Evolutionary conservation across 2,113 vertebrate species (phyloP), one percentile per base, ranked within the genome.

Genomic region (Nibea albiflora): DNA sequence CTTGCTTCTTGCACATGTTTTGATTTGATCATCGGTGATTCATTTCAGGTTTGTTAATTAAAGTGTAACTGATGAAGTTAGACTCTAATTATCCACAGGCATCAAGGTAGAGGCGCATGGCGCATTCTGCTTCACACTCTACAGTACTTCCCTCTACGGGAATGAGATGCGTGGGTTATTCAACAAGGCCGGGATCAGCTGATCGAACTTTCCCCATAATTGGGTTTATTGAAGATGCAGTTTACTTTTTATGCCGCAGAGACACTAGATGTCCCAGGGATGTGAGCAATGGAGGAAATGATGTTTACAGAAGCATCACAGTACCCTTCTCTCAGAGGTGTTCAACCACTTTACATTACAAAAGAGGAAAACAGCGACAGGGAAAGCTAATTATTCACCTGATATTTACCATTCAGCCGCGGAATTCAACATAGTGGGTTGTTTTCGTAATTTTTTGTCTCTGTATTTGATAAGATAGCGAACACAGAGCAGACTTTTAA

Each of bases 351-450:
- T 92, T 92, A 89, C 86, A 92, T 89, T 90, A 92, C 90, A 92
- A 93, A 94, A 91, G 90, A 92, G 82, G 63, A 74, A 88, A 87
- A 86, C 76, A 16, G 78, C 61, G 65, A 85, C 89, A 84, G 84
- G 66, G 74, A 77, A 81, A 91, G 87, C 81, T 93, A 92, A 94
- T 94, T 94, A 94, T 93, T 90, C 88, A 90, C 81, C 92, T 92
- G 91, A 85, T 94, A 91, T 93, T 93, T 91, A 88, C 90, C 80
- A 81, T 89, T 88, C 88, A 89, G 86, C 58, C 83, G 79, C 73
- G 85, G 91, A 91, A 85, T 92, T 86, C 85, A 87, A 89, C 79
- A 69, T 66, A 63, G 70, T 31, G 64, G 86, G 53, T 88, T 93
- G 89, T 90, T 93, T 93, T 90, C 28, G 31, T 85, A 83, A 85